Evolutionary conservation across 2,888 invertebrate genomes (phyloP).

Genomic region (Uropetala carovei): DNA sequence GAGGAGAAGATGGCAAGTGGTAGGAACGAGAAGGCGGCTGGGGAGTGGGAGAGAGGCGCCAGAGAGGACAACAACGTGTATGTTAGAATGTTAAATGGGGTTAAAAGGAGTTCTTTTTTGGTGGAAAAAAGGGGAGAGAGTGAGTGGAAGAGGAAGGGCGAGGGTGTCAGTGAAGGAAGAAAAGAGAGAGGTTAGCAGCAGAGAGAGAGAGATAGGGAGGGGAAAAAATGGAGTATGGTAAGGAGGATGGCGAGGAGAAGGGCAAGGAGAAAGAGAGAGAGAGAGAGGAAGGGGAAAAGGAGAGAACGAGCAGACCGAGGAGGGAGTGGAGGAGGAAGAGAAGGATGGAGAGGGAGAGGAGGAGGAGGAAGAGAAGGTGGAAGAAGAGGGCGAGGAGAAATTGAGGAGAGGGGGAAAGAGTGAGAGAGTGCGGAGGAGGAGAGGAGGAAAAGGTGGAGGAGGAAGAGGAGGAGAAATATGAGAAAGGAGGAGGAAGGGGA

Average conservation of each 20-base stretch:
- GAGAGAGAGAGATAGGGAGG: neutral
- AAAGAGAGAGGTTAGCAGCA: no score
- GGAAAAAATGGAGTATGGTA: neutral
- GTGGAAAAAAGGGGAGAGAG: neutral
- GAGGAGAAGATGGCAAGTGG: neutral
- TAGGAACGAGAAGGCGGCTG: neutral
- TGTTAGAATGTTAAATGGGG: slow-evolving; percentile 8
- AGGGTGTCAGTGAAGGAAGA: neutral
- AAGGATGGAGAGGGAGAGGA: neutral
- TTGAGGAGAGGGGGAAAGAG: neutral
- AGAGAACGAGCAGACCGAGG: no score
- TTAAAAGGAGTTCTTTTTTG: slow-evolving; percentile 7
- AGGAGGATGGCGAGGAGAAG: neutral
- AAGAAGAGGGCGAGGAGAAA: neutral
- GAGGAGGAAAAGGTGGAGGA: neutral
- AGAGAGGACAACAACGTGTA: neutral
- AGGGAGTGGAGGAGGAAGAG: neutral
- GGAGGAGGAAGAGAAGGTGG: neutral
- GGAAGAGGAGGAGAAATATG: neutral
- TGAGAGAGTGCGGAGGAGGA: neutral
- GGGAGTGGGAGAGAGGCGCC: neutral
- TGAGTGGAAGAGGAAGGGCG: neutral
- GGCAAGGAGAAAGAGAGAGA: neutral
- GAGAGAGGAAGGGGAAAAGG: neutral
- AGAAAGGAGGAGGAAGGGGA: no score